Evolutionary conservation across 2,888 invertebrate genomes (phyloP), one percentile per base, ranked within the genome.

Genomic region (Eupeodes luniger): DNA sequence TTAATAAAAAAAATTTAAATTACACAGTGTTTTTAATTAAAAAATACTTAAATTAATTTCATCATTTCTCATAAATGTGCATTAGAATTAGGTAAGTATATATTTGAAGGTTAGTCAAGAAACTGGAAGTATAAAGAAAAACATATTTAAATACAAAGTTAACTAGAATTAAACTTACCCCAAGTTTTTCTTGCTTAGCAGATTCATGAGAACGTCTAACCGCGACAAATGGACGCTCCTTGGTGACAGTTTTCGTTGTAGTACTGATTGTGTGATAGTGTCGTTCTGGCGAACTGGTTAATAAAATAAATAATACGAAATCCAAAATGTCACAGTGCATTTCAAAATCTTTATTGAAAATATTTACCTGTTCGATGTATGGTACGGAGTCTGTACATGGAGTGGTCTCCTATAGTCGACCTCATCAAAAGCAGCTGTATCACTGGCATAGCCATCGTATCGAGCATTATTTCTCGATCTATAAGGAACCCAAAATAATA

Each of bases 201-300:
- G 93, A 92, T 89, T 94, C 95, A 91, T 95, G 95, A 5, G 95
- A 95, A 89, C 95, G 93, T 91, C 95, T 95, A 14, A 95, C 95
- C 36, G 95, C 94, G 89, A 96, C 95, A 92, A 96, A 96, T 57
- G 96, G 96, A 89, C 96, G 93, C 91, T 96, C 96, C 80, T 91
- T 91, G 67, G 89, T 89, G 70, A 82, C 77, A 57, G 86, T 89
- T 80, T 89, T 90, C 69, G 91, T 89, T 77, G 91, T 90, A 86
- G 91, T 90, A 88, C 90, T 92, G 91, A 93, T 92, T 91, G 93
- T 93, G 90, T 93, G 92, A 92, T 93, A 93, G 91, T 93, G 93
- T 91, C 93, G 93, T 91, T 93, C 93, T 36, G 88, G 88, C 11
- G 88, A 88, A 78, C 88, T 88, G 53, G 10, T 16, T 16, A 4